Conservation (phyloP, 2,888 invertebrate species). For the Stenurella melanura region DNA sequence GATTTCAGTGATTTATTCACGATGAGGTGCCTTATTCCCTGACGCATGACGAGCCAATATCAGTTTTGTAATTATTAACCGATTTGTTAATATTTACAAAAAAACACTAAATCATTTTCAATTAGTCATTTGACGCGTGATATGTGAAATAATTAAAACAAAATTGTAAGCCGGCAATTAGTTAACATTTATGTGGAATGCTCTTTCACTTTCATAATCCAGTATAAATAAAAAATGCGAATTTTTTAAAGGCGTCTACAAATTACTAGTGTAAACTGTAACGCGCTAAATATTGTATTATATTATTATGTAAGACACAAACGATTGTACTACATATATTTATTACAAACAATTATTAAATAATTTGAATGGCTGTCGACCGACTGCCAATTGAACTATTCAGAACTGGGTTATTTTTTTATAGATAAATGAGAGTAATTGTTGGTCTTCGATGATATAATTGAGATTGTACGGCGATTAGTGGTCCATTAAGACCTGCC, state of each 20-base stretch:
- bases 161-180: not conserved
- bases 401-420: not conserved
- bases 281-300: conserved; percentile 1
- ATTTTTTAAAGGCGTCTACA: not conserved
- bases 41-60: not conserved
- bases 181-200: conserved; percentile 3
- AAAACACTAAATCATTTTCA: not conserved
- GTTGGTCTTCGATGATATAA: not conserved
- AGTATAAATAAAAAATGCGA: conserved; percentile 3
- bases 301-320: not conserved
- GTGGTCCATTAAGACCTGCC: not conserved
- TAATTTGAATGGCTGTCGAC: not conserved
- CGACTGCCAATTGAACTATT: not conserved
- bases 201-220: conserved; percentile 7
- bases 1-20: too few species aligned
- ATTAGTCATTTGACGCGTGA: not conserved
- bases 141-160: not conserved
- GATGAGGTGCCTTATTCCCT: not conserved
- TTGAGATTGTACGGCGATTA: not conserved
- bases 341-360: conserved; percentile 1
- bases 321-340: not conserved
- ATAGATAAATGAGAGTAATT: not conserved
- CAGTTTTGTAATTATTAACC: not conserved
- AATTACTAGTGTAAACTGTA: not conserved
- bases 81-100: not conserved